phyloP scores from a whole-genome alignment of 2,113 vertebrate species.

The Atrichornis clamosus region DNA sequence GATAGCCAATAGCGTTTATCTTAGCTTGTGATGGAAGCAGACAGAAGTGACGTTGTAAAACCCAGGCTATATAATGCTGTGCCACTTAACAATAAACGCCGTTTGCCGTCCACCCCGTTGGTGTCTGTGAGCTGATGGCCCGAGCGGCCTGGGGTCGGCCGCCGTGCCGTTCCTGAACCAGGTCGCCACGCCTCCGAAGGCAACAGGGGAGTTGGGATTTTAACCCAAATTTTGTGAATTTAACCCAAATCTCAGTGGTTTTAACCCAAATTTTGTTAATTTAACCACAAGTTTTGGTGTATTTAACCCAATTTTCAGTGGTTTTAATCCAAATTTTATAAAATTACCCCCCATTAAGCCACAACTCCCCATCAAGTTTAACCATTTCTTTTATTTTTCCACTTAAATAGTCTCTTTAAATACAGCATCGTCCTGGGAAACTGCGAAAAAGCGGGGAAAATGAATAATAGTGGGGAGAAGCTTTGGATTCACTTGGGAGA shows the following conservation, averaged over 20 bases:
- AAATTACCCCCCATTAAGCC: neutral
- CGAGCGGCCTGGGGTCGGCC: too few species aligned
- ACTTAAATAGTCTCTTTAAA: conserved; percentile 85
- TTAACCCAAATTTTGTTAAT: neutral
- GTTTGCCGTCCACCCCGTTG: too few species aligned
- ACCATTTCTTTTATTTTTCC: conserved; percentile 70
- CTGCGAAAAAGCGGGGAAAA: conserved; percentile 14
- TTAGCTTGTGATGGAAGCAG: too few species aligned
- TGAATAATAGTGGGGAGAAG: conserved; percentile 34
- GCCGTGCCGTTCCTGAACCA: too few species aligned
- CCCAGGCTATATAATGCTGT: too few species aligned
- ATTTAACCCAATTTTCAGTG: neutral
- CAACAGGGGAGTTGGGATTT: neutral
- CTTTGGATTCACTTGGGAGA: conserved; percentile 69
- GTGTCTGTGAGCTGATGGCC: too few species aligned
- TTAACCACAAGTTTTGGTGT: neutral
- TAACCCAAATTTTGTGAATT: neutral
- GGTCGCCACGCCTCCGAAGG: too few species aligned
- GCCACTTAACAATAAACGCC: too few species aligned
- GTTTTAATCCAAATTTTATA: neutral
- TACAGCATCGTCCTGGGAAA: conserved; percentile 69
- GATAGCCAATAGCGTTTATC: too few species aligned
- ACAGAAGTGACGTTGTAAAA: too few species aligned
- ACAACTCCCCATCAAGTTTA: neutral
- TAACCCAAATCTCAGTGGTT: neutral